Conservation (phyloP, 2,797 vertebrate species). For the Darevskia nairensis region DNA sequence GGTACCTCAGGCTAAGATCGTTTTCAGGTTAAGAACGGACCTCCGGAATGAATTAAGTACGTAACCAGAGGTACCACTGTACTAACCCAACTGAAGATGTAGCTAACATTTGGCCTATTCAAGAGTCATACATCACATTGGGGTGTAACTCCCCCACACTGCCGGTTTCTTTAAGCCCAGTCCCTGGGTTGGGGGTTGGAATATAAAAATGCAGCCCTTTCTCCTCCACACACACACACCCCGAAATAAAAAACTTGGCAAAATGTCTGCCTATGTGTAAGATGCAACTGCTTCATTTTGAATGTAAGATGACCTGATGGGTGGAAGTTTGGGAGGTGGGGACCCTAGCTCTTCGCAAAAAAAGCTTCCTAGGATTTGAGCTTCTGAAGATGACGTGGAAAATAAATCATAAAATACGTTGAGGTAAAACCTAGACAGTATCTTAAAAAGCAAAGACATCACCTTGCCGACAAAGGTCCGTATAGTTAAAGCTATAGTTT, state of each 20-base stretch:
- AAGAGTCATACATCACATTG: neutral
- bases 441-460: too few relatives aligned
- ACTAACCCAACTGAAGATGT: neutral
- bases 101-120: neutral
- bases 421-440: too few relatives aligned
- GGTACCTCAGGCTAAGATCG: too few relatives aligned
- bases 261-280: slow-evolving; percentile 28
- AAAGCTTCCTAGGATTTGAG: slow-evolving; percentile 65
- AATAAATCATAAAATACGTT: slow-evolving; percentile 58
- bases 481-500: too few relatives aligned
- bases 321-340: slow-evolving; percentile 33
- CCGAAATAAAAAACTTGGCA: neutral
- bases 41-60: too few relatives aligned
- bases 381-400: slow-evolving; percentile 68
- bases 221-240: neutral
- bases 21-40: too few relatives aligned
- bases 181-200: neutral
- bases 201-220: neutral
- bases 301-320: slow-evolving; percentile 35
- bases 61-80: too few relatives aligned
- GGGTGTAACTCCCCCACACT: neutral
- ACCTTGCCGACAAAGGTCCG: too few relatives aligned
- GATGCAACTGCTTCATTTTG: neutral
- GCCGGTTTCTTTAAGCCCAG: neutral
- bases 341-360: slow-evolving; percentile 27